Evolutionary conservation across 2,797 vertebrate species (phyloP), one percentile per base, ranked within the genome.

Genomic region (Antrozous pallidus): DNA sequence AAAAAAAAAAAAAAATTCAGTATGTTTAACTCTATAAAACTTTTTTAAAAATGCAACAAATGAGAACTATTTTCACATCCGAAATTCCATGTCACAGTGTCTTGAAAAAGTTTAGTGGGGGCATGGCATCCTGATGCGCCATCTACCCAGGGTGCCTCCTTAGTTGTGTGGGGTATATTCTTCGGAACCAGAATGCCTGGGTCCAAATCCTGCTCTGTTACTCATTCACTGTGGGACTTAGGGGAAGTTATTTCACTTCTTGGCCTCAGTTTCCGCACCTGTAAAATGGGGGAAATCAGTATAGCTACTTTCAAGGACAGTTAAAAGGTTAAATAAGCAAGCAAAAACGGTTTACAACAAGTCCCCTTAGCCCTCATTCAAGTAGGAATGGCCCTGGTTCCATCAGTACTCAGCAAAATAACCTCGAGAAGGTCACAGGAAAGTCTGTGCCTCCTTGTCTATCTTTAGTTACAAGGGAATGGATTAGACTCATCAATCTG

Each of bases 1-100:
- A 90, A 89, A 93, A 88, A 91, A 12, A 92, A 73, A 31, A n/a
- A 5, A 84, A 36, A 4, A 1, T 70, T 87, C 13, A 93, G 0
- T 84, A 54, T 18, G 73, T 38, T 96, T 87, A 79, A 54, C n/a
- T 86, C 67, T 82, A 93, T 73, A 51, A 67, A 26, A 90, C 63
- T 36, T 26, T 80, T 45, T 16, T 24, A 77, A 93, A 93, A 93
- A 75, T 2, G 38, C 17, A 63, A 89, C 38, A 91, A 83, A 51
- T 28, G 90, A 83, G 79, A 91, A 90, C 22, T 16, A 94, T 80
- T 75, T 75, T 67, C 42, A 51, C 33, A 79, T n/a, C 28, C 28
- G 56, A 87, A 92, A 78, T 79, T 82, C 38, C 42, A 83, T 26
- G 65, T 78, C 61, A 26, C 38, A 36, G 71, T 89, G 38, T 92